phyloP scores from a whole-genome alignment of 2,888 invertebrate species.

The Cryptus armator region DNA sequence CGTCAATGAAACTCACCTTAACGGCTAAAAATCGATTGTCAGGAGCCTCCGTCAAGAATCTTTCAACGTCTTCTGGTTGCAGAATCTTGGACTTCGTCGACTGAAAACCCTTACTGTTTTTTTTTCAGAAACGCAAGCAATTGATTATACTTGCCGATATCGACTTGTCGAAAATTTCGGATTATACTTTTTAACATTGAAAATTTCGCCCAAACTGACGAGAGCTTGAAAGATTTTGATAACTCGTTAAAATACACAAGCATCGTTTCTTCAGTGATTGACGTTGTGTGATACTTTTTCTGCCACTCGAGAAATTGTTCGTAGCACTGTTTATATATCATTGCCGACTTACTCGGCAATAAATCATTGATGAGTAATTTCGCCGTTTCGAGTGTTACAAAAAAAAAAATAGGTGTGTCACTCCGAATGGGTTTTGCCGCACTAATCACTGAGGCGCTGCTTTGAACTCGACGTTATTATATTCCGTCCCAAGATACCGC shows the following conservation, averaged over 20 bases:
- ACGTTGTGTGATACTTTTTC: background rate
- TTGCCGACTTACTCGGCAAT: constrained; percentile 9
- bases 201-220: constrained; percentile 58
- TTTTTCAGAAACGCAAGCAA: background rate
- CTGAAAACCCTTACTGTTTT: constrained; percentile 36
- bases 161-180: background rate
- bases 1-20: constrained; percentile 33
- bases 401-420: no score
- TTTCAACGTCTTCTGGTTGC: constrained; percentile 20
- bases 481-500: no score
- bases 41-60: constrained; percentile 35
- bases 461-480: no score
- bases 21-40: constrained; percentile 34
- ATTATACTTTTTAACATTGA: constrained; percentile 61
- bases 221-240: constrained; percentile 39
- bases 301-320: constrained; percentile 15
- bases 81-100: constrained; percentile 36
- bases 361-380: background rate
- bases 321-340: constrained; percentile 17
- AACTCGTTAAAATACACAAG: constrained; percentile 60
- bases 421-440: no score
- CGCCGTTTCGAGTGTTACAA: no score
- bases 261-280: constrained; percentile 28
- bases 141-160: constrained; percentile 3
- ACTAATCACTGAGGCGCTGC: no score